Percentiles rank a stretch among this genome's conserved stretches.
These are phyloP conservation scores for Nasua narica DNA, from an alignment of 2,797 vertebrate genomes.

Conservation along the genomic window DNA sequence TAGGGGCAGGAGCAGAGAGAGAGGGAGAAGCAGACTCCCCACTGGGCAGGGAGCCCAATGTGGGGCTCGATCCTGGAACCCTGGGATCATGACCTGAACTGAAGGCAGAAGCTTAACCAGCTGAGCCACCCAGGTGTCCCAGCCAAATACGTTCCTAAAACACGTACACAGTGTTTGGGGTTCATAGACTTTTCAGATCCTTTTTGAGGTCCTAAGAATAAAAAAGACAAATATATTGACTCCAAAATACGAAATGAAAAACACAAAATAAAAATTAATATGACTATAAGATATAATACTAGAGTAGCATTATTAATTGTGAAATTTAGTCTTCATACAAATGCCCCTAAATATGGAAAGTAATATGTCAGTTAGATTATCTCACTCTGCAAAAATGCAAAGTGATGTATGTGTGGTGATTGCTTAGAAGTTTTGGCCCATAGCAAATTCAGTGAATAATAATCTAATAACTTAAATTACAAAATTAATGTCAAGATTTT, in stretches of 20 bases:
- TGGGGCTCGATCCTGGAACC: no score
- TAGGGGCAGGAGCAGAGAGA: no score
- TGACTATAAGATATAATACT: neutral
- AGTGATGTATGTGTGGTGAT: neutral
- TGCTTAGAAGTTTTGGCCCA: neutral
- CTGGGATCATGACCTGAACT: neutral
- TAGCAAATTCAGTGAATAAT: neutral
- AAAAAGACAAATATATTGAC: neutral
- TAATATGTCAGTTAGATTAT: neutral
- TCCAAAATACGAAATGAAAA: neutral
- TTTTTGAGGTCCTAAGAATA: neutral
- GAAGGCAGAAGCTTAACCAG: neutral
- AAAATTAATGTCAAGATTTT: neutral
- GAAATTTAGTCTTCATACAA: neutral
- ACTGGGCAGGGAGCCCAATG: no score
- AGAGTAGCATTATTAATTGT: neutral
- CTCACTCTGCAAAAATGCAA: neutral
- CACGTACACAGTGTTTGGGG: neutral
- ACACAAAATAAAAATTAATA: neutral
- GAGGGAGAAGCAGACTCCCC: no score
- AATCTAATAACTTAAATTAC: neutral
- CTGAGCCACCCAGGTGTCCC: no score
- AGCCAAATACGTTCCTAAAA: neutral
- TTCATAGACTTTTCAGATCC: neutral
- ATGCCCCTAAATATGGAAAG: neutral